phyloP scores from a whole-genome alignment of 2,113 vertebrate genomes.

The Lasiurus cinereus region DNA sequence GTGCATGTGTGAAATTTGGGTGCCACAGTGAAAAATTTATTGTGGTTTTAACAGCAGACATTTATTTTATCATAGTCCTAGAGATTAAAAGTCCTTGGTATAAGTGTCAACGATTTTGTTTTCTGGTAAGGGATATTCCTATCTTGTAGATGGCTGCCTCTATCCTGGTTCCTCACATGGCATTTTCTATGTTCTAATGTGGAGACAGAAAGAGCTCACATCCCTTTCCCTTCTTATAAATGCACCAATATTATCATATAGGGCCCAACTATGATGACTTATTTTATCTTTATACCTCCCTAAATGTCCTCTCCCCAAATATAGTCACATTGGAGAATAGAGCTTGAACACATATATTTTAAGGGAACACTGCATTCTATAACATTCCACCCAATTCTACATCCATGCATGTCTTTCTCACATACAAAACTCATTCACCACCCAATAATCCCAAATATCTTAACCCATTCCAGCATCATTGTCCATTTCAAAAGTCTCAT shows the following conservation, averaged over 20 bases:
- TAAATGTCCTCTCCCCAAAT: not conserved
- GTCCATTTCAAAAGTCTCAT: not conserved
- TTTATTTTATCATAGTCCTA: slow-evolving; percentile 1
- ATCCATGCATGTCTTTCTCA: not conserved
- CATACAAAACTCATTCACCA: not conserved
- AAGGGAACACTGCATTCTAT: not conserved
- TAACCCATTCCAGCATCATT: not conserved
- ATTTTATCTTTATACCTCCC: not conserved
- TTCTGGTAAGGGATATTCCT: not conserved
- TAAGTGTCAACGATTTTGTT: not conserved
- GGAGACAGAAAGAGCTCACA: not conserved
- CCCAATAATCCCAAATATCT: not conserved
- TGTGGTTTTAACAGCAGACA: not conserved
- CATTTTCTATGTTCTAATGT: not conserved
- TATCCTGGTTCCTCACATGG: not conserved
- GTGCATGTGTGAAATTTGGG: not conserved
- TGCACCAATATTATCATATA: not conserved
- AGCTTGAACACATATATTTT: not conserved
- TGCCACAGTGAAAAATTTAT: not conserved
- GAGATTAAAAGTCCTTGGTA: not conserved
- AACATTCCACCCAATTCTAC: not conserved
- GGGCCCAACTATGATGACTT: not conserved
- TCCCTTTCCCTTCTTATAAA: not conserved
- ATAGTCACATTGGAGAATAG: not conserved
- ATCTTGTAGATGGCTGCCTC: not conserved